Evolutionary conservation across 2,113 vertebrate genomes (phyloP).

Genomic region (Mastomys coucha): DNA sequence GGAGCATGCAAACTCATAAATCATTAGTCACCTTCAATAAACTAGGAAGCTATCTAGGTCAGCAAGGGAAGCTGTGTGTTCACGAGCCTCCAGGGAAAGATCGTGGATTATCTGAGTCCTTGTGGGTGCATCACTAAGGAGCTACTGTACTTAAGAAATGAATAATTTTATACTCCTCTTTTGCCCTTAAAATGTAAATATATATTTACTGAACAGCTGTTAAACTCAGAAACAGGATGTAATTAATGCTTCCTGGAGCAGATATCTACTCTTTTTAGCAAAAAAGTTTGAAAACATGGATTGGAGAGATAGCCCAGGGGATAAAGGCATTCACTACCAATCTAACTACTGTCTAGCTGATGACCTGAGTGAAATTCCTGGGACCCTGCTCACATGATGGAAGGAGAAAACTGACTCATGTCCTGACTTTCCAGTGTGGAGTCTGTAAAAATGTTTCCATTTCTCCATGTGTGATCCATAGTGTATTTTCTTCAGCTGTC

Average conservation of each 20-base stretch:
- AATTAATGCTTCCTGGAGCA: not conserved
- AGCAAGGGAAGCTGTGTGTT: not conserved
- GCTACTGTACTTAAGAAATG: not conserved
- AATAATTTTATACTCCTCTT: not conserved
- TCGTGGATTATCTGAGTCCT: not conserved
- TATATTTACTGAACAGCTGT: constrained; percentile 3
- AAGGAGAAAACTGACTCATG: not conserved
- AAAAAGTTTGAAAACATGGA: not conserved
- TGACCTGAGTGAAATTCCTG: not conserved
- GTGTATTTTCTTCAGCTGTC: not conserved
- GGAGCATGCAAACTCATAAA: constrained; percentile 1
- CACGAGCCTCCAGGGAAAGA: not conserved
- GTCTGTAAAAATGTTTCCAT: not conserved
- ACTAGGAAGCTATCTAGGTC: not conserved
- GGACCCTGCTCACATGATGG: not conserved
- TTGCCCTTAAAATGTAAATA: not conserved
- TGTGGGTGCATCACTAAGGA: not conserved
- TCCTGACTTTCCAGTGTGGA: not conserved
- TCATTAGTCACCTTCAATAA: constrained; percentile 2
- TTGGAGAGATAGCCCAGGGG: not conserved
- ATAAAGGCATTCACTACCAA: not conserved
- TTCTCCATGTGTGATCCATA: not conserved
- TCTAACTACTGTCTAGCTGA: not conserved
- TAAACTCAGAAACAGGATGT: not conserved
- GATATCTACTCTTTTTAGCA: not conserved